Conservation (phyloP, 2,797 vertebrate genomes). For the Cynopterus sphinx region DNA sequence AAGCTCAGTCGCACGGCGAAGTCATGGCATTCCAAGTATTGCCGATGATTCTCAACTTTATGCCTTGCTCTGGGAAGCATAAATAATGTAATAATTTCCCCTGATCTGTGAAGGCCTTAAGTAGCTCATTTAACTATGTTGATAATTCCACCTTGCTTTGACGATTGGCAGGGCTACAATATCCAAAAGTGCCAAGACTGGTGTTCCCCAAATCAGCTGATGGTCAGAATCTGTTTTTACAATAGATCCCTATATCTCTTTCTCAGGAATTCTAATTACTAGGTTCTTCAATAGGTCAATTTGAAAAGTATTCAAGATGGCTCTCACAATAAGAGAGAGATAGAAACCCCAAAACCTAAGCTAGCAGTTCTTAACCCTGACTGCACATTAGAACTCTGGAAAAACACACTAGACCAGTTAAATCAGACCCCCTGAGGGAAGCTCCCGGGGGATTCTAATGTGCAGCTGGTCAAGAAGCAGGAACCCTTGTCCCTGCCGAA, state of each 20-base stretch:
- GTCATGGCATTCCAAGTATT: background rate
- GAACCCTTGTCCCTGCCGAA: background rate
- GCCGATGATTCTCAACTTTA: background rate
- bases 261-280: background rate
- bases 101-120: background rate
- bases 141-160: background rate
- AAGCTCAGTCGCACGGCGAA: background rate
- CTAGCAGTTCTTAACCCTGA: background rate
- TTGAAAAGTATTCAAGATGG: background rate
- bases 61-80: background rate
- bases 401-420: background rate
- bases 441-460: background rate
- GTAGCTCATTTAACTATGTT: background rate
- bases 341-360: background rate
- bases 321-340: background rate
- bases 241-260: background rate
- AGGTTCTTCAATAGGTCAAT: background rate
- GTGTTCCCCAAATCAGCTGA: background rate
- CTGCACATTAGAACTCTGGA: background rate
- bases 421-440: background rate
- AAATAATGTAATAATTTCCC: background rate
- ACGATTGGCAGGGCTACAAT: background rate
- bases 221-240: constrained; percentile 8
- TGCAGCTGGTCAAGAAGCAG: background rate
- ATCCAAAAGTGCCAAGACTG: background rate